Evolutionary conservation across 2,797 vertebrate genomes (phyloP), one percentile per base, ranked within the genome.

Genomic region (Tolypeutes matacus): DNA sequence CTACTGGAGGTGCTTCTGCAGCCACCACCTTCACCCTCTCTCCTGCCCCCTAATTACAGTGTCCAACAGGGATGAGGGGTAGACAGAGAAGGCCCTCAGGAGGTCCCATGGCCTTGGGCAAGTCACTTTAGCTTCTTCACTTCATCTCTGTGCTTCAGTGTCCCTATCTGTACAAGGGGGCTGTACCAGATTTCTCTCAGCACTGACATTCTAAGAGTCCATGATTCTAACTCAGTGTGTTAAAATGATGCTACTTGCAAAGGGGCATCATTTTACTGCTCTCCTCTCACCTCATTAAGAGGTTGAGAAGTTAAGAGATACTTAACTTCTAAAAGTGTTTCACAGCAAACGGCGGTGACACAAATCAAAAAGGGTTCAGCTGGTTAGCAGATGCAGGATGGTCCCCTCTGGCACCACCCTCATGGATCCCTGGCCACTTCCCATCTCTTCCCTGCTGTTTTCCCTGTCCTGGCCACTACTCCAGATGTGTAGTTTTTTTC

Each of bases 161-260:
- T 13, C 56, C 56, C 39, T 15, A 15, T 21, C 36, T 36, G 29
- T 9, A 25, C 42, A 8, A 20, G 7, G 51, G 65, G 56, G 70
- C 27, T 14, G 34, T 67, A 53, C 29, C 7, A 6, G 31, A 23
- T 0, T 10, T 17, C 1, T 7, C 15, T 27, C 21, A n/a, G 67
- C n/a, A 34, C 75, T 46, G 64, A 56, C 2, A 6, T 5, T 10
- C 69, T 25, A 70, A 18, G 36, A 18, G 14, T 56, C 53, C 9
- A 14, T 0, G 13, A 49, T 46, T 77, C 60, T 4, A 27, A n/a
- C 31, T 70, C 49, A 15, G 42, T 3, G 72, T 49, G 42, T 27
- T 31, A 49, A 49, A 75, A 49, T 29, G 39, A 78, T 5, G 8
- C 65, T 18, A 53, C n/a, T 42, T 62, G 75, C 27, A 56, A 51